A percentile compares a stretch with the other conserved stretches of the same genome.
These are phyloP conservation scores for Parauchenoglanis ngamensis DNA, from an alignment of 2,797 vertebrate genomes.

Conservation along the genomic window DNA sequence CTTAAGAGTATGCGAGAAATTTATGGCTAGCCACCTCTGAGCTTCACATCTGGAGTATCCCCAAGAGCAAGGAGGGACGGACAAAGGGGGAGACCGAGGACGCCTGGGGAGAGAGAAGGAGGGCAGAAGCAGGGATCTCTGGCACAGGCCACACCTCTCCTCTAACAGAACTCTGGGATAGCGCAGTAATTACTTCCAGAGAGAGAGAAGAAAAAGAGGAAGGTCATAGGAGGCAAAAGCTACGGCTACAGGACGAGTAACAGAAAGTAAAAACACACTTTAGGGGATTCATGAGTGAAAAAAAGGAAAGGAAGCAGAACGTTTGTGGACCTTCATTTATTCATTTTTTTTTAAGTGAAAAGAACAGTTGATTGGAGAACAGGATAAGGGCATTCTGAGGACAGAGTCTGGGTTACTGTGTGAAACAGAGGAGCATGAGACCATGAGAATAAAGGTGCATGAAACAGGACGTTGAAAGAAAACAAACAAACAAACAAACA, in stretches of 20 bases:
- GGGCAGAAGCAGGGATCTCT: conserved; percentile 43
- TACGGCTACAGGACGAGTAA: conserved; percentile 45
- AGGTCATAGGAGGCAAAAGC: conserved; percentile 43
- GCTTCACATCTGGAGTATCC: conserved; percentile 56
- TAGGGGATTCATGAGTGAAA: neutral
- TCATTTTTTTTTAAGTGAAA: neutral
- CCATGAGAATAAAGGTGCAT: conserved; percentile 5
- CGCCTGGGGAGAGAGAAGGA: conserved; percentile 25
- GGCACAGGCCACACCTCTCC: conserved; percentile 59
- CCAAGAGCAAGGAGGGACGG: conserved; percentile 33
- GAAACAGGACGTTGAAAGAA: neutral
- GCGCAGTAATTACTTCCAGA: conserved; percentile 83
- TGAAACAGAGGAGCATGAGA: conserved; percentile 18
- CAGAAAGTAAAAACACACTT: conserved; percentile 33
- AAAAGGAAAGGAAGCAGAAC: neutral
- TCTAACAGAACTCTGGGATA: conserved; percentile 74
- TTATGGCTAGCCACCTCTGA: conserved; percentile 49
- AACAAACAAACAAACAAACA: neutral
- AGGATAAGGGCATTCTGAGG: neutral
- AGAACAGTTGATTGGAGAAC: neutral
- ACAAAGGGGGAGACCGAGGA: conserved; percentile 12
- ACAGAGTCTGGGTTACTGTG: conserved; percentile 25
- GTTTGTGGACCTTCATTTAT: neutral
- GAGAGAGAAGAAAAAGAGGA: conserved; percentile 61
- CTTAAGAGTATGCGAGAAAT: conserved; percentile 53